These are phyloP conservation scores for Tribolium madens DNA, from an alignment of 1,140 invertebrate genomes.

Conservation along the genomic window DNA sequence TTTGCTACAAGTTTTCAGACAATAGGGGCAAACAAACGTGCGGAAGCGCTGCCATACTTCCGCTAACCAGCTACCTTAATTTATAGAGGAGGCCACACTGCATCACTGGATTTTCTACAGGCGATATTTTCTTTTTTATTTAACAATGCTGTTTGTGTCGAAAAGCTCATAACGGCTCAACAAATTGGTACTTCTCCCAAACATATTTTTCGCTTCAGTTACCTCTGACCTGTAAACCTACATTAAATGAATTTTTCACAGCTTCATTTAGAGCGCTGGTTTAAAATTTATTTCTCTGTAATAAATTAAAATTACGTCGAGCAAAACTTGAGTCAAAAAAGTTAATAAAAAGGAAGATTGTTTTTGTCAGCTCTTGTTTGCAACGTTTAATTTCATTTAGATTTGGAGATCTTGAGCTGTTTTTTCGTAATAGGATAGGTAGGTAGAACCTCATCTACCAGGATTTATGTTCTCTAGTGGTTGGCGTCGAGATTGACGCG, in stretches of 20 bases:
- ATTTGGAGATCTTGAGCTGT: neutral
- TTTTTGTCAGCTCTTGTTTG: slow-evolving; percentile 4
- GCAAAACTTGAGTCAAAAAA: slow-evolving; percentile 2
- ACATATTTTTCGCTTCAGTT: neutral
- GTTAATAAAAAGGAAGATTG: neutral
- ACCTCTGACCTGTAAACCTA: neutral
- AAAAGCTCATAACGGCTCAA: neutral
- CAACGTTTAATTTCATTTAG: slow-evolving; percentile 24
- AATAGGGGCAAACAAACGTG: slow-evolving; percentile 18
- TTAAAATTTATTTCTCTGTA: slow-evolving; percentile 1
- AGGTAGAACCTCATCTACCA: neutral
- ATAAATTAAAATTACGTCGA: slow-evolving; percentile 2
- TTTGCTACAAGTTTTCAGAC: slow-evolving; percentile 6
- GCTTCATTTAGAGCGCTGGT: neutral
- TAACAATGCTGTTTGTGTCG: neutral
- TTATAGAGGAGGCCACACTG: slow-evolving; percentile 25
- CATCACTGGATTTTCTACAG: slow-evolving; percentile 4
- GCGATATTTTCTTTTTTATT: slow-evolving; percentile 21
- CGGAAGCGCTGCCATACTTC: slow-evolving; percentile 23
- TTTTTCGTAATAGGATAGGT: slow-evolving; percentile 27
- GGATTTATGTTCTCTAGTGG: slow-evolving; percentile 32
- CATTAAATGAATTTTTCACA: slow-evolving; percentile 3
- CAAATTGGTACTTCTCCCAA: neutral
- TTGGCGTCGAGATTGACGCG: slow-evolving; percentile 27
- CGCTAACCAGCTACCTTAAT: slow-evolving; percentile 31